Conservation (phyloP, 2,797 vertebrate species). For the Macropus fuliginosus region DNA sequence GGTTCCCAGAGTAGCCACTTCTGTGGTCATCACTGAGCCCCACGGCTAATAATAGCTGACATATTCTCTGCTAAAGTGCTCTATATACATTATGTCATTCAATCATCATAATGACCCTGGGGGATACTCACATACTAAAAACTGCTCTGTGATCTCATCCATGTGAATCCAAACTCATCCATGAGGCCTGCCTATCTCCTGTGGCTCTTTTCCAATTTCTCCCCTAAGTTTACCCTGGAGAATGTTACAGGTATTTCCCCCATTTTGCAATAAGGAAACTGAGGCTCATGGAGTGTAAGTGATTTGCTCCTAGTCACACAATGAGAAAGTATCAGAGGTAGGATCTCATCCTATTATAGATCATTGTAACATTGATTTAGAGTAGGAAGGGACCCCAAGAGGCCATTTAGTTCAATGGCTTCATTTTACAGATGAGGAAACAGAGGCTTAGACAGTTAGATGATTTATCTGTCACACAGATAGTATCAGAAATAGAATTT, state of each 20-base stretch:
- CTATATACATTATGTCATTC: not conserved
- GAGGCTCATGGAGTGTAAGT: not conserved
- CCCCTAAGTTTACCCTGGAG: not conserved
- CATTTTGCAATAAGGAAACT: not conserved
- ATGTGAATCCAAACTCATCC: not conserved
- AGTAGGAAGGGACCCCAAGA: not conserved
- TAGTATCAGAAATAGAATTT: not conserved
- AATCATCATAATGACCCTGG: not conserved
- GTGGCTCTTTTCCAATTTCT: not conserved
- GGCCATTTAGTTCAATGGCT: not conserved
- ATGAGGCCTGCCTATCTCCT: not conserved
- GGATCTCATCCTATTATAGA: not conserved
- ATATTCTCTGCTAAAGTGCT: not conserved
- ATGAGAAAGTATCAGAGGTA: not conserved
- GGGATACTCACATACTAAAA: not conserved
- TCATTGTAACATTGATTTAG: not conserved
- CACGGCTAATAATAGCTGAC: not conserved
- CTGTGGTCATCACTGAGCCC: not conserved
- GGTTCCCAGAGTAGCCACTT: not conserved
- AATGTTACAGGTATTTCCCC: not conserved
- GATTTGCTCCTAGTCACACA: not conserved
- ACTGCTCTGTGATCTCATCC: not conserved
- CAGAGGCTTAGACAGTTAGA: not conserved
- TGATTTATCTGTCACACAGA: not conserved
- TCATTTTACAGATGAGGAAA: not conserved